phyloP scores from a whole-genome alignment of 2,888 invertebrate species.

The Melikaiella ostensackeni region DNA sequence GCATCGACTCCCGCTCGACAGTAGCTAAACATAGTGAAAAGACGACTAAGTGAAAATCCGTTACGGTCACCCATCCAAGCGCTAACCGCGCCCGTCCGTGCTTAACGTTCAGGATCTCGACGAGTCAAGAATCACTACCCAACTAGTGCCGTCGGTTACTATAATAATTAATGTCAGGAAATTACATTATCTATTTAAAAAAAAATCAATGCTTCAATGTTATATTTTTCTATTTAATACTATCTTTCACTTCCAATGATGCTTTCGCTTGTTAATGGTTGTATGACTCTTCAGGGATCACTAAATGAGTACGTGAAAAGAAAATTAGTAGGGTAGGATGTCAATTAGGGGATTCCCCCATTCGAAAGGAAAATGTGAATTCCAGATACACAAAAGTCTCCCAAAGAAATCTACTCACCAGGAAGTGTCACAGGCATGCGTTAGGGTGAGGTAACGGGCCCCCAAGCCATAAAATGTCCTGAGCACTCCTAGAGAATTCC shows the following conservation, averaged over 20 bases:
- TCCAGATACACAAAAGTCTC: slow-evolving; percentile 29
- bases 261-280: neutral
- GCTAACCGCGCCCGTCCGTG: too few species aligned
- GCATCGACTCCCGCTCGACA: too few species aligned
- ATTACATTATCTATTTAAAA: too few species aligned
- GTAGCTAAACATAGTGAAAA: too few species aligned
- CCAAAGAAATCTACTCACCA: slow-evolving; percentile 80
- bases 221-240: neutral
- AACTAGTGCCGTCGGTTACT: too few species aligned
- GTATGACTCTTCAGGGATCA: neutral
- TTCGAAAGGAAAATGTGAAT: slow-evolving; percentile 1
- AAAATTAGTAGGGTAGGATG: neutral
- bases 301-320: neutral
- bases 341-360: neutral
- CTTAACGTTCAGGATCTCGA: too few species aligned
- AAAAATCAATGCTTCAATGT: too few species aligned
- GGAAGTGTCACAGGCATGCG: slow-evolving; percentile 94
- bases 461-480: slow-evolving; percentile 94
- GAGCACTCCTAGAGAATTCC: slow-evolving; percentile 92
- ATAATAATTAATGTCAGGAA: too few species aligned
- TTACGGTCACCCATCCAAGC: too few species aligned
- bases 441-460: slow-evolving; percentile 92
- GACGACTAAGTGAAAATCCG: too few species aligned
- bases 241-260: neutral
- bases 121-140: too few species aligned